Evolutionary conservation across 2,797 vertebrate genomes (phyloP).

Genomic region (Rhinichthys osculus): DNA sequence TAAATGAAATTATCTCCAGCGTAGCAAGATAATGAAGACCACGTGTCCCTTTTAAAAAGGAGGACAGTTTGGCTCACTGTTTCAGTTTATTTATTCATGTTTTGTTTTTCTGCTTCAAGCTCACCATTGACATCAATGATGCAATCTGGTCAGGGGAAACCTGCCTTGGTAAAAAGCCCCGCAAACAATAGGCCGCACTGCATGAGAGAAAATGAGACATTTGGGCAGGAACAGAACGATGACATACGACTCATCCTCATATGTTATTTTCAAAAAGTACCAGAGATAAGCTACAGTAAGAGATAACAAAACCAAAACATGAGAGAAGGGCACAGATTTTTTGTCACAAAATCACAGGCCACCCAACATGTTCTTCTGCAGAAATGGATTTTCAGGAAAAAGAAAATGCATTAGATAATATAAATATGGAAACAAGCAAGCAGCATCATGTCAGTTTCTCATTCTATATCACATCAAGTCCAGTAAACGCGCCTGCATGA

Average conservation of each 20-base stretch:
- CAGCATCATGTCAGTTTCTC: not conserved
- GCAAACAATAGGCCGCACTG: conserved; percentile 53
- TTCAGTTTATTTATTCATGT: conserved; percentile 35
- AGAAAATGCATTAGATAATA: not conserved
- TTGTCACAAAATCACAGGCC: conserved; percentile 17
- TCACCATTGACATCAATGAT: conserved; percentile 34
- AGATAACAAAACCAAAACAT: conserved; percentile 30
- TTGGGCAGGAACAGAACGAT: conserved; percentile 22
- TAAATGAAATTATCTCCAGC: conserved; percentile 37
- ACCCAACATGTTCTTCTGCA: conserved; percentile 10
- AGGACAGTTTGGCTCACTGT: conserved; percentile 14
- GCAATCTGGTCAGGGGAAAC: conserved; percentile 37
- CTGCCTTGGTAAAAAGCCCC: conserved; percentile 23
- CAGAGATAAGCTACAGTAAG: conserved; percentile 24
- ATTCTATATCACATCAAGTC: not conserved
- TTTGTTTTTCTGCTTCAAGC: conserved; percentile 39
- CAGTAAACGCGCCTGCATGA: not conserved
- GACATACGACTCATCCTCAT: not conserved
- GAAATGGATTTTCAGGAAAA: conserved; percentile 14
- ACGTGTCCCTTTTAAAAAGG: conserved; percentile 2
- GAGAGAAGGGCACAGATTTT: not conserved
- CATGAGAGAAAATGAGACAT: conserved; percentile 57
- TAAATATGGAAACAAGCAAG: not conserved
- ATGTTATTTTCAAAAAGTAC: conserved; percentile 22
- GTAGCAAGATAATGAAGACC: not conserved